A percentile compares a stretch with the other conserved stretches of the same genome.
These are phyloP conservation scores for Drosophila quadrilineata DNA, from an alignment of 1,140 invertebrate genomes.

Conservation along the genomic window DNA sequence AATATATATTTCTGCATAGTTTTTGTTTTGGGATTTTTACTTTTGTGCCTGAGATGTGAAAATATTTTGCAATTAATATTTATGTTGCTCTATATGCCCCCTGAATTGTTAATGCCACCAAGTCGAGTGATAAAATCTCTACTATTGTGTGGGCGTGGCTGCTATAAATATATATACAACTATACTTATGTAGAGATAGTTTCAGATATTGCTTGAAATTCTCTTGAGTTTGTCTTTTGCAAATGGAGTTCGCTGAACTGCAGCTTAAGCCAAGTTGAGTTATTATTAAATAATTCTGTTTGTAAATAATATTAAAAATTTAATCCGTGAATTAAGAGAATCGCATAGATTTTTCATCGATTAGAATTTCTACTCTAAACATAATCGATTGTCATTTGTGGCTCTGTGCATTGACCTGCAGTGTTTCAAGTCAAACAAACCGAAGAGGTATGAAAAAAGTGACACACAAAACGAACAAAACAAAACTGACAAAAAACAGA, in stretches of 20 bases:
- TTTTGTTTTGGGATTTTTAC: constrained; percentile 50
- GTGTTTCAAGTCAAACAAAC: constrained; percentile 2
- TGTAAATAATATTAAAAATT: too few species aligned
- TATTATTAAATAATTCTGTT: too few species aligned
- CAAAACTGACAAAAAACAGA: constrained; percentile 4
- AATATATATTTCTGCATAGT: constrained; percentile 33
- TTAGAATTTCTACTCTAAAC: too few species aligned
- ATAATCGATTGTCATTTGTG: background rate
- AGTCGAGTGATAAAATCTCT: too few species aligned
- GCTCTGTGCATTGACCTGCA: constrained; percentile 19
- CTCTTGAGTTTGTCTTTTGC: too few species aligned
- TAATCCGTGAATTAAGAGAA: too few species aligned
- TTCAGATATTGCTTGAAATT: too few species aligned
- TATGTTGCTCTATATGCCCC: constrained; percentile 73
- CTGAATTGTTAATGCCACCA: constrained; percentile 66
- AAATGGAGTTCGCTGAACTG: too few species aligned
- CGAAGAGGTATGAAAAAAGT: constrained; percentile 5
- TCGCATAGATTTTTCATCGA: too few species aligned
- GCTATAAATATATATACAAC: background rate
- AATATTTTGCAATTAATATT: constrained; percentile 79
- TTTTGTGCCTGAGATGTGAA: constrained; percentile 57
- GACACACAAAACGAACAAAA: constrained; percentile 22
- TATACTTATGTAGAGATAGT: background rate
- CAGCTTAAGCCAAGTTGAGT: too few species aligned
- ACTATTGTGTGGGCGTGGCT: constrained; percentile 12